A percentile compares a stretch with the other conserved stretches of the same genome.
phyloP scores from a whole-genome alignment of 2,797 vertebrate species.

The Helostoma temminkii region DNA sequence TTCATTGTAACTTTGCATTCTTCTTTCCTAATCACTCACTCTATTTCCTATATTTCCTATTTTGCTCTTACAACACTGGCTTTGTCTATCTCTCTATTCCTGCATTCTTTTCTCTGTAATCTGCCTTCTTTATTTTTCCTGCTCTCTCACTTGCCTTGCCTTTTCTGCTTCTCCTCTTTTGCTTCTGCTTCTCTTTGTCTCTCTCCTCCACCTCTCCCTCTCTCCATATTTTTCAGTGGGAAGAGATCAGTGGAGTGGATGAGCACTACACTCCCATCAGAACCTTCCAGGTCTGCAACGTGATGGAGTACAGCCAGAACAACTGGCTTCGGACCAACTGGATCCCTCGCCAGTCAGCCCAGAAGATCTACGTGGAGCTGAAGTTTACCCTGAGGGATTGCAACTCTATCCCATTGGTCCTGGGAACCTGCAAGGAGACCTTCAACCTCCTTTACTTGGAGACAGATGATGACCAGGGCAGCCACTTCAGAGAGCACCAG shows the following conservation, averaged over 20 bases:
- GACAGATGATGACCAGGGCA: conserved; percentile 92
- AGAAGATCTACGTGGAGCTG: conserved; percentile 98
- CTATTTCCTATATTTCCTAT: conserved; percentile 1
- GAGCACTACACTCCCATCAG: conserved; percentile 98
- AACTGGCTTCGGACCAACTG: conserved; percentile 99
- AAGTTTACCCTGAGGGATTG: conserved; percentile 98
- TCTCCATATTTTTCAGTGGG: conserved; percentile 88
- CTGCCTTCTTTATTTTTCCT: conserved; percentile 27
- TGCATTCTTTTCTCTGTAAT: conserved; percentile 15
- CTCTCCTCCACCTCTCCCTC: conserved; percentile 49
- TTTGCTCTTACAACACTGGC: conserved; percentile 7
- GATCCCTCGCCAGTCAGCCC: conserved; percentile 95
- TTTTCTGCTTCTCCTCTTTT: conserved; percentile 38
- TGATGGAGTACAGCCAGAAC: conserved; percentile 99
- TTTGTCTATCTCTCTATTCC: conserved; percentile 6
- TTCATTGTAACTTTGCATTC: background rate
- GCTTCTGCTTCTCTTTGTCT: conserved; percentile 46
- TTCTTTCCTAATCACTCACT: background rate
- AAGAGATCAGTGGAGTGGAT: conserved; percentile 98
- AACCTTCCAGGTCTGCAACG: conserved; percentile 99
- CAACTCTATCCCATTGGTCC: conserved; percentile 95
- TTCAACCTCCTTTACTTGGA: conserved; percentile 98
- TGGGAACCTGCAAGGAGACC: conserved; percentile 98
- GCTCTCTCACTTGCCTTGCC: conserved; percentile 31
- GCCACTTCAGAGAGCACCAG: conserved; percentile 94